These are phyloP conservation scores for Ictidomys tridecemlineatus DNA, from an alignment of 2,113 vertebrate species.

Conservation along the genomic window DNA sequence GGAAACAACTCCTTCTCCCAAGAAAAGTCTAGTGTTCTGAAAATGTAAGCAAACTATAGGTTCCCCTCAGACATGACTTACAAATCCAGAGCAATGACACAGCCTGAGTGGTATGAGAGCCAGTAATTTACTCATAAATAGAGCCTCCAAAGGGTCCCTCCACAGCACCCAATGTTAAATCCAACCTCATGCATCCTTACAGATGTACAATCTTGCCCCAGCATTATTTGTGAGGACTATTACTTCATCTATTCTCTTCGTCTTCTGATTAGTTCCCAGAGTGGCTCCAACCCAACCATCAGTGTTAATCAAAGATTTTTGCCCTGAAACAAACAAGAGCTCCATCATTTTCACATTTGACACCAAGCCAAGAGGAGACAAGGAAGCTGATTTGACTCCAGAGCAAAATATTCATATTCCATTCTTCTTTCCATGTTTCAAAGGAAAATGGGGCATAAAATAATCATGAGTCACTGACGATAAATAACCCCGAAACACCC, in stretches of 20 bases:
- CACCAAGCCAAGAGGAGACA: neutral
- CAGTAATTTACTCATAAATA: neutral
- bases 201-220: neutral
- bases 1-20: neutral
- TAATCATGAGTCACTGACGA: neutral
- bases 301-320: constrained; percentile 40
- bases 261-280: neutral
- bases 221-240: neutral
- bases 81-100: neutral
- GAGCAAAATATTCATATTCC: neutral
- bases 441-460: constrained; percentile 22
- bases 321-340: neutral
- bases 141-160: neutral
- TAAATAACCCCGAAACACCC: neutral
- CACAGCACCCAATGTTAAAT: neutral
- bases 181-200: neutral
- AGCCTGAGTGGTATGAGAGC: neutral
- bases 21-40: neutral
- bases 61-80: neutral
- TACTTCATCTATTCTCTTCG: neutral
- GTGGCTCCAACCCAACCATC: neutral
- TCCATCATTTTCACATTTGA: constrained; percentile 6
- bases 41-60: neutral
- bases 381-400: neutral
- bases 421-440: neutral